phyloP scores from a whole-genome alignment of 2,888 invertebrate genomes.

The Apamea sordens region DNA sequence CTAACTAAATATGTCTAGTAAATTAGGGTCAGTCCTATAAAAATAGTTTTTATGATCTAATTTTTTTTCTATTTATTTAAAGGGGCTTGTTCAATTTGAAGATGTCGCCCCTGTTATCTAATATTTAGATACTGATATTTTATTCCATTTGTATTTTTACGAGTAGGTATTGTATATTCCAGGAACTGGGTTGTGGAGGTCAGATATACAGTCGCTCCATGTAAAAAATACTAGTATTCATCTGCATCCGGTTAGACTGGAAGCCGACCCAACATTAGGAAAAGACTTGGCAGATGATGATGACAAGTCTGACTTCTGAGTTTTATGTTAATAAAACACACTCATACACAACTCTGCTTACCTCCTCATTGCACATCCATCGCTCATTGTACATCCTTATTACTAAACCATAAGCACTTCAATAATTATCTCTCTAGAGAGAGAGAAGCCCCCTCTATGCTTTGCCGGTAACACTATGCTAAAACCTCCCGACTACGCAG shows the following conservation, averaged over 20 bases:
- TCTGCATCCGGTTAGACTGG: too few relatives aligned
- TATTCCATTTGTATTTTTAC: too few relatives aligned
- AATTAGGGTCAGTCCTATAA: not conserved
- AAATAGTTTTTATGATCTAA: not conserved
- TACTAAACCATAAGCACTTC: not conserved
- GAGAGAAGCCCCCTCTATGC: not conserved
- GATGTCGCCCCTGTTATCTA: too few relatives aligned
- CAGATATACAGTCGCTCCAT: too few relatives aligned
- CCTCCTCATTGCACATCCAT: too few relatives aligned
- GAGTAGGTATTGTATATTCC: too few relatives aligned
- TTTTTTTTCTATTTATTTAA: too few relatives aligned
- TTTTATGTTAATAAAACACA: not conserved
- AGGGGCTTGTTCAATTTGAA: too few relatives aligned
- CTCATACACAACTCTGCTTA: not conserved
- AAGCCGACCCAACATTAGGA: not conserved
- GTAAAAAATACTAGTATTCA: too few relatives aligned
- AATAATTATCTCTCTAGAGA: slow-evolving; percentile 1
- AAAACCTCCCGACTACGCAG: slow-evolving; percentile 9
- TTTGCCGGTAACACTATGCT: not conserved
- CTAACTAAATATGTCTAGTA: not conserved
- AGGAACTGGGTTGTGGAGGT: too few relatives aligned
- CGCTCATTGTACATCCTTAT: not conserved
- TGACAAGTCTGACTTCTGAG: not conserved
- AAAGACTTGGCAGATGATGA: not conserved
- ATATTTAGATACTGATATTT: too few relatives aligned